Conservation (phyloP, 2,797 vertebrate genomes). For the Phyllotis vaccarum region DNA sequence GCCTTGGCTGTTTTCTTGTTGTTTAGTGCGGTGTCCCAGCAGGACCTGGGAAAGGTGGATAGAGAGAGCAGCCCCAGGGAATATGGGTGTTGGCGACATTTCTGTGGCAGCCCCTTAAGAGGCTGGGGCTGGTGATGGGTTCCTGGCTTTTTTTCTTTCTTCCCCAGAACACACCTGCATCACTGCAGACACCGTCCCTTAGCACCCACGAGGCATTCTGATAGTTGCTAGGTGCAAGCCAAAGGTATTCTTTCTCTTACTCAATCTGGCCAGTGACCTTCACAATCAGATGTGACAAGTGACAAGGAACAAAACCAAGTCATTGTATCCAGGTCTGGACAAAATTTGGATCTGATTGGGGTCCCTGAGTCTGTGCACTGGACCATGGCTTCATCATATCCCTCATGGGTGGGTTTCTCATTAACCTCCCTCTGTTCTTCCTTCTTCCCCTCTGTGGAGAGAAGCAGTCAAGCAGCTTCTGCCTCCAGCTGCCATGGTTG, state of each 20-base stretch:
- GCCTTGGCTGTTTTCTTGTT: background rate
- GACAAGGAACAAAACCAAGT: background rate
- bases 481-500: too few relatives aligned
- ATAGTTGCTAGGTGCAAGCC: rapidly evolving
- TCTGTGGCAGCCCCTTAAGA: rapidly evolving
- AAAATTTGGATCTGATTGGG: rapidly evolving
- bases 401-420: rapidly evolving
- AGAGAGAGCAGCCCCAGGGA: background rate
- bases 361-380: background rate
- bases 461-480: background rate
- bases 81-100: too few relatives aligned
- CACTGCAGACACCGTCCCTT: rapidly evolving
- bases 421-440: background rate
- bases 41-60: background rate
- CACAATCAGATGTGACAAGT: rapidly evolving
- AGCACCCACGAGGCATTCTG: rapidly evolving
- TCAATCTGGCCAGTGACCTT: rapidly evolving
- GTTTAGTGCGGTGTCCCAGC: rapidly evolving
- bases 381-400: rapidly evolving
- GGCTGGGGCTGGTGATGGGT: background rate
- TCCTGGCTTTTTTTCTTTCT: too few relatives aligned
- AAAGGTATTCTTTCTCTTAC: rapidly evolving
- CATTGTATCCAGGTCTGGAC: background rate
- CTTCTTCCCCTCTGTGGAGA: background rate
- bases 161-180: background rate